Percentiles rank a stretch among this genome's conserved stretches.
Evolutionary conservation across 53 echinoderm and acorn worm genomes (phyloP).

Genomic region (Apostichopus leukothele): DNA sequence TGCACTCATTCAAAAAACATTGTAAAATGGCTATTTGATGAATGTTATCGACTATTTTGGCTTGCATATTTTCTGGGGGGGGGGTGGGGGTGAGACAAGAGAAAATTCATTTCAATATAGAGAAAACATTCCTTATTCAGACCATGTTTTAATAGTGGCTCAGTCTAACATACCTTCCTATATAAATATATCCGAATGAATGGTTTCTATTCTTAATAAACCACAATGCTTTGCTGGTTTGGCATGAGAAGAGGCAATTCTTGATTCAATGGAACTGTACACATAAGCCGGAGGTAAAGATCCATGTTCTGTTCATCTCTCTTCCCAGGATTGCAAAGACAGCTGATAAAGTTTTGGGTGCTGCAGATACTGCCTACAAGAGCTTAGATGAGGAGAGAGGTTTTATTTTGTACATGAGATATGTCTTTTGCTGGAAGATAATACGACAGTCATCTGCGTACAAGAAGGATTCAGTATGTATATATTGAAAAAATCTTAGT

Average conservation of each 20-base stretch:
- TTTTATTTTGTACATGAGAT: slow-evolving; percentile 88
- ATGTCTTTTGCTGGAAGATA: slow-evolving; percentile 56
- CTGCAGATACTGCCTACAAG: slow-evolving; percentile 63
- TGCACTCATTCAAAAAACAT: too few species aligned
- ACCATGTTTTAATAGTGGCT: too few species aligned
- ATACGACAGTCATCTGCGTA: neutral
- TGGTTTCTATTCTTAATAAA: neutral
- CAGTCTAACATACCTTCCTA: too few species aligned
- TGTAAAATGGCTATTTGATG: neutral
- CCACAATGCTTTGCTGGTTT: neutral
- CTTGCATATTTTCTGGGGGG: too few species aligned
- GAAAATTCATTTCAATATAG: neutral
- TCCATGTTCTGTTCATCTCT: neutral
- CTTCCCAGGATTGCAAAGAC: slow-evolving; percentile 41
- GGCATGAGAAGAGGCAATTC: neutral
- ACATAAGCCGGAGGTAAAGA: too few species aligned
- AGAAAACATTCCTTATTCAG: neutral
- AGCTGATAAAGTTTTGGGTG: slow-evolving; percentile 33
- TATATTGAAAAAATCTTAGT: neutral
- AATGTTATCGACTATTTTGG: too few species aligned
- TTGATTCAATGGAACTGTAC: too few species aligned
- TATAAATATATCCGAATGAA: too few species aligned
- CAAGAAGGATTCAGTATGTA: neutral
- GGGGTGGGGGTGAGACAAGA: too few species aligned
- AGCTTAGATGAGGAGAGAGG: slow-evolving; percentile 82